Percentiles rank a stretch among this genome's conserved stretches.
Conservation (phyloP, 2,113 vertebrate genomes). For the Spea multiplicata region DNA sequence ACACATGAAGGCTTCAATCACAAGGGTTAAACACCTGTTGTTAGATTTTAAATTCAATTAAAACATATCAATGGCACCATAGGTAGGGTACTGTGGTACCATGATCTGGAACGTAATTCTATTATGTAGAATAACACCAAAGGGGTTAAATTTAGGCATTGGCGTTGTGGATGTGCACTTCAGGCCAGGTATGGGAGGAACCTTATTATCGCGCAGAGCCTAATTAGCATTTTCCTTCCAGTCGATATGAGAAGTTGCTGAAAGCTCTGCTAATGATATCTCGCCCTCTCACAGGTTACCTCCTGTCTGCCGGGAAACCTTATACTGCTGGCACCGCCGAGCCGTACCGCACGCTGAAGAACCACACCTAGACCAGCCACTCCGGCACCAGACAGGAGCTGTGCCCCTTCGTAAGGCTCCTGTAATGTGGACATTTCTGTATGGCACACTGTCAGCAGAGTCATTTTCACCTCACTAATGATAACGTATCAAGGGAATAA, state of each 20-base stretch:
- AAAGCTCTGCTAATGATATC: slow-evolving; percentile 28
- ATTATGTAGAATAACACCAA: background rate
- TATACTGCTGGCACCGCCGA: slow-evolving; percentile 2
- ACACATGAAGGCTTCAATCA: too few species aligned
- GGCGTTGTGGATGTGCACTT: background rate
- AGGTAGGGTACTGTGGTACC: too few species aligned
- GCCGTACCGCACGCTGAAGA: slow-evolving; percentile 5
- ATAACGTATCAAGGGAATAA: too few species aligned
- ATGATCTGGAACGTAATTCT: background rate
- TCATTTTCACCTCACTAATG: too few species aligned
- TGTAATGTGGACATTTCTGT: too few species aligned
- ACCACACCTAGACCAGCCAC: slow-evolving; percentile 15
- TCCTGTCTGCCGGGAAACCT: slow-evolving; percentile 15
- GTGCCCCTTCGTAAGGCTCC: background rate
- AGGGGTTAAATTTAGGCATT: background rate
- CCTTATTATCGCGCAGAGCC: background rate
- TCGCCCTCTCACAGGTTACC: slow-evolving; percentile 10
- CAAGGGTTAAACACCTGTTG: too few species aligned
- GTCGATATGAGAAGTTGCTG: slow-evolving; percentile 31
- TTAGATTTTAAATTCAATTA: too few species aligned
- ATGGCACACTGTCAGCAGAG: too few species aligned
- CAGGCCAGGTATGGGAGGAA: slow-evolving; percentile 24
- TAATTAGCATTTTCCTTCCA: slow-evolving; percentile 16
- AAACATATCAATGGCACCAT: too few species aligned
- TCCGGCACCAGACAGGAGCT: slow-evolving; percentile 1